Evolutionary conservation across 1,140 invertebrate species (phyloP).

Genomic region (Drosophila funebris): DNA sequence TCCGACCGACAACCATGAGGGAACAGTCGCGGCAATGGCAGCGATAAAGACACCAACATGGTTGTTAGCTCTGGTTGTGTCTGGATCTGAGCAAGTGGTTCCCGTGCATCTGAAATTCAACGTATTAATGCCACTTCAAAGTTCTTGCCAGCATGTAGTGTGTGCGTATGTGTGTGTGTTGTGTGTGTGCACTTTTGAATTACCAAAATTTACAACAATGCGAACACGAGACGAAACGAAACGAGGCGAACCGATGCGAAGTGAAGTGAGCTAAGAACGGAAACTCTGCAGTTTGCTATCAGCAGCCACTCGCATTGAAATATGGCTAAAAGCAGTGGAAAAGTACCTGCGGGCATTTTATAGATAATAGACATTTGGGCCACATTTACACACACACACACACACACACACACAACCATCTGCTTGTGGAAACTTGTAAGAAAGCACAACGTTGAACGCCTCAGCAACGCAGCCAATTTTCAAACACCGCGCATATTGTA

Average conservation of each 20-base stretch:
- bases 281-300: constrained; percentile 65
- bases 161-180: constrained; percentile 9
- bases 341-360: constrained; percentile 79
- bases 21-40: constrained; percentile 26
- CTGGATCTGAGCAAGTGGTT: constrained; percentile 28
- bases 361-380: constrained; percentile 73
- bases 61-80: constrained; percentile 32
- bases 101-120: constrained; percentile 48
- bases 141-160: constrained; percentile 37
- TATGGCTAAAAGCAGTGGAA: constrained; percentile 68
- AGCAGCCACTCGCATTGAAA: constrained; percentile 74
- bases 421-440: constrained; percentile 49
- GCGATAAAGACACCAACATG: constrained; percentile 58
- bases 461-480: constrained; percentile 64
- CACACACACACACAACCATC: background rate
- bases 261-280: constrained; percentile 24
- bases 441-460: constrained; percentile 48
- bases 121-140: constrained; percentile 78
- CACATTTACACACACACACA: constrained; percentile 28
- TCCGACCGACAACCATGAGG: constrained; percentile 1
- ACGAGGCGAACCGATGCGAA: background rate
- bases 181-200: constrained; percentile 51
- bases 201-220: constrained; percentile 80
- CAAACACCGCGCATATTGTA: constrained; percentile 62
- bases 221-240: constrained; percentile 19